Percentiles rank a stretch among this genome's conserved stretches.
These are phyloP conservation scores for Rotaria sp. DNA, from an alignment of 2,888 invertebrate genomes.

Conservation along the genomic window DNA sequence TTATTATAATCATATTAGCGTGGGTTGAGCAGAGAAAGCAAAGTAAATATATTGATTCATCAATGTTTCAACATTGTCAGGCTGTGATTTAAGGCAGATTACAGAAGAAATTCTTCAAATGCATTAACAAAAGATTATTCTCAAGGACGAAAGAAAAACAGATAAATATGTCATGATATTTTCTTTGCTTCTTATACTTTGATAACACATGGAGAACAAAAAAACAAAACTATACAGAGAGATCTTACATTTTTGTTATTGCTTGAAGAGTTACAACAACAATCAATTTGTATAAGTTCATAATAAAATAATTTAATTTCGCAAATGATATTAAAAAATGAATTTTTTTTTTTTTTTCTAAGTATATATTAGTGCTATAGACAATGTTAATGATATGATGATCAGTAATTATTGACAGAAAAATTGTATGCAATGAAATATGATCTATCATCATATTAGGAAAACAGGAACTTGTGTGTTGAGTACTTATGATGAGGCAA, in stretches of 20 bases:
- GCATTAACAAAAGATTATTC: background rate
- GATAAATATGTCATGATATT: background rate
- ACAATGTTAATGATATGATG: background rate
- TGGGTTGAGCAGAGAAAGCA: background rate
- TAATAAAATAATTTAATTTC: background rate
- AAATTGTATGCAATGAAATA: no score
- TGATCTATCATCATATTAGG: no score
- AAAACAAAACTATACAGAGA: background rate
- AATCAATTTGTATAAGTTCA: background rate
- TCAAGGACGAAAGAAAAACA: background rate
- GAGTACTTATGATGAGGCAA: no score
- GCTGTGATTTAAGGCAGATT: background rate
- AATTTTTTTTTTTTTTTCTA: no score
- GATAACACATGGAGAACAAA: background rate
- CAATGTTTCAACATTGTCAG: background rate
- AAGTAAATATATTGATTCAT: background rate
- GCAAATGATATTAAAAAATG: no score
- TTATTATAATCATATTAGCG: background rate
- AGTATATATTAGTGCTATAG: background rate
- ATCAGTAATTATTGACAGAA: no score
- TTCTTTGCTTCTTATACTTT: background rate
- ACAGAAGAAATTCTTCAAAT: background rate
- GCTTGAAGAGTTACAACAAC: background rate
- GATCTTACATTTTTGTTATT: background rate
- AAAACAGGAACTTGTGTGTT: no score